Conservation (phyloP, 2,888 invertebrate genomes). For the Octodonta nipae region DNA sequence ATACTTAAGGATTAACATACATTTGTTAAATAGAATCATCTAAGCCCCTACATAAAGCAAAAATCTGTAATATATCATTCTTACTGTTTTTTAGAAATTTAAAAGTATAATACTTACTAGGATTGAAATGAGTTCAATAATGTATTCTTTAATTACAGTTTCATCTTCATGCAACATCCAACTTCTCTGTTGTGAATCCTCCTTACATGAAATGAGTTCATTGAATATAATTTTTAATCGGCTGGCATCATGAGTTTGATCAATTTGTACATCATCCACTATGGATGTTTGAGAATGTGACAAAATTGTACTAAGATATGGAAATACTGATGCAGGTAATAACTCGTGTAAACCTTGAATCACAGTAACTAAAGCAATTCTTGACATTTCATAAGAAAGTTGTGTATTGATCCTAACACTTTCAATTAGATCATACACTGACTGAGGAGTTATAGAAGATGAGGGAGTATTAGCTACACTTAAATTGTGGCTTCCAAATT, state of each 20-base stretch:
- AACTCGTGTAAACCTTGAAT: slow-evolving; percentile 42
- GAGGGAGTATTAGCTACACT: slow-evolving; percentile 11
- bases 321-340: slow-evolving; percentile 45
- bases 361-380: slow-evolving; percentile 71
- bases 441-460: slow-evolving; percentile 40
- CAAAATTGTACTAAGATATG: slow-evolving; percentile 43
- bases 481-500: slow-evolving; percentile 21
- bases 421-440: slow-evolving; percentile 65
- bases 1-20: too few species aligned
- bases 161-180: slow-evolving; percentile 95
- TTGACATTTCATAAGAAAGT: slow-evolving; percentile 73
- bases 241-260: slow-evolving; percentile 73
- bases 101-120: slow-evolving; percentile 53
- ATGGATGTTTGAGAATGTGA: slow-evolving; percentile 48
- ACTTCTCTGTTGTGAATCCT: slow-evolving; percentile 88
- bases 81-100: too few species aligned
- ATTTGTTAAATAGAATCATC: too few species aligned
- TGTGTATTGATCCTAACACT: slow-evolving; percentile 71
- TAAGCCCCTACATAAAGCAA: too few species aligned
- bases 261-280: slow-evolving; percentile 50
- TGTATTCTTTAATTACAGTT: slow-evolving; percentile 69
- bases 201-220: slow-evolving; percentile 76
- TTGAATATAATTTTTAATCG: slow-evolving; percentile 70
- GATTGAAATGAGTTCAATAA: slow-evolving; percentile 69
- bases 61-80: too few species aligned